Evolutionary conservation across 1,140 invertebrate species (phyloP).

Genomic region (Kradibia gibbosae): DNA sequence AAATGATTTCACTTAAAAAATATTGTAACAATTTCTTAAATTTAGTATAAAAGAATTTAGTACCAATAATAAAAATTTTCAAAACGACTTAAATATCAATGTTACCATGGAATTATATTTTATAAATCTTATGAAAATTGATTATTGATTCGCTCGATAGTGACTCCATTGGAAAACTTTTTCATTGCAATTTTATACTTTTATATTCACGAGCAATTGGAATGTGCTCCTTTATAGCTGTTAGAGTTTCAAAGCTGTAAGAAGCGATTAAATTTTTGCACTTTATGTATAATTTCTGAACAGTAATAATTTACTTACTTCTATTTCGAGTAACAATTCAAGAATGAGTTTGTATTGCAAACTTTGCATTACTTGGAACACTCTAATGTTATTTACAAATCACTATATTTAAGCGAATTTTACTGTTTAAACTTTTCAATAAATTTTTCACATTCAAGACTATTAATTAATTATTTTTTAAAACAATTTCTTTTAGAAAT

Average conservation of each 20-base stretch:
- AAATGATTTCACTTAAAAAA: too few species aligned
- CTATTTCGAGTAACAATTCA: slow-evolving; percentile 54
- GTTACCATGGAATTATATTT: not conserved
- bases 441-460: not conserved
- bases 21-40: too few species aligned
- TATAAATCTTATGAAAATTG: not conserved
- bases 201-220: not conserved
- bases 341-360: slow-evolving; percentile 67
- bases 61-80: slow-evolving; percentile 1
- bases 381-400: slow-evolving; percentile 6
- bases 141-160: not conserved
- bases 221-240: not conserved
- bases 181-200: not conserved
- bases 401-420: slow-evolving; percentile 24
- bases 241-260: not conserved
- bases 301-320: slow-evolving; percentile 40
- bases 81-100: too few species aligned
- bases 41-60: too few species aligned
- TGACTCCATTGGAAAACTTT: not conserved
- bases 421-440: slow-evolving; percentile 21
- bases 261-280: not conserved
- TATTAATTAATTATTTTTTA: too few species aligned
- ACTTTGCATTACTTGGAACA: slow-evolving; percentile 67
- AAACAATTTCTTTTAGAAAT: too few species aligned
- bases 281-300: slow-evolving; percentile 7